Base-by-base conservation (phyloP, 2,888 invertebrate genomes). In the Agrilus biguttatus region DNA sequence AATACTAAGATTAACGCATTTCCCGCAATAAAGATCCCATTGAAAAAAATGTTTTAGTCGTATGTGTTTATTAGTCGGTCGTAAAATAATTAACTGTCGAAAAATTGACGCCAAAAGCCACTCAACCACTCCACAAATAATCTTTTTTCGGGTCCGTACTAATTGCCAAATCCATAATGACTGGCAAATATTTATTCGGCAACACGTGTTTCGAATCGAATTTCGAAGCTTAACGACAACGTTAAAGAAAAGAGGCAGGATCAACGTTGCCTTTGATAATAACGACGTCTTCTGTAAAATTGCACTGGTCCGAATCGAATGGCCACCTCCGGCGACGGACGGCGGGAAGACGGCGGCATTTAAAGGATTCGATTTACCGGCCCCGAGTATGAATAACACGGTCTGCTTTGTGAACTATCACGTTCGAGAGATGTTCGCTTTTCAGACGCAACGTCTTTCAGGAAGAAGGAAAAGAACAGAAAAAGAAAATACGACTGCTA, bases 161-260 rank as follows among this genome's bases (percentile, higher is more conserved):
- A 45, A 47, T 47, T 47, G 45, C 33, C 13, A 21, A 45, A 41
- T 42, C 45, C 37, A 39, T 45, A 45, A 45, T 47, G 43, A 45
- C 38, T 40, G 40, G 28, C 43, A 39, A 47, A 46, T 45, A 47
- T 45, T 45, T 45, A 43, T 43, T 43, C 40, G 42, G 40, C 19
- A 42, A 49, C 49, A 49, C 49, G 49, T 49, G 49, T 46, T 47
- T 39, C 35, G 49, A 49, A 49, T 49, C 42, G 42, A 32, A 49
- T 45, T 43, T 40, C 43, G 44, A 37, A 47, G 47, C 47, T 49
- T 49, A 49, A 49, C 47, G 49, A 47, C 44, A 36, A 34, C 37
- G 39, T 37, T 40, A 45, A 42, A 33, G 44, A 46, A 46, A 28
- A 28, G 28, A 28, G 28, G 28, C 28, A 44, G 46, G 42, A 40